Evolutionary conservation across 2,113 vertebrate genomes (phyloP).

Genomic region (Oxyura jamaicensis): DNA sequence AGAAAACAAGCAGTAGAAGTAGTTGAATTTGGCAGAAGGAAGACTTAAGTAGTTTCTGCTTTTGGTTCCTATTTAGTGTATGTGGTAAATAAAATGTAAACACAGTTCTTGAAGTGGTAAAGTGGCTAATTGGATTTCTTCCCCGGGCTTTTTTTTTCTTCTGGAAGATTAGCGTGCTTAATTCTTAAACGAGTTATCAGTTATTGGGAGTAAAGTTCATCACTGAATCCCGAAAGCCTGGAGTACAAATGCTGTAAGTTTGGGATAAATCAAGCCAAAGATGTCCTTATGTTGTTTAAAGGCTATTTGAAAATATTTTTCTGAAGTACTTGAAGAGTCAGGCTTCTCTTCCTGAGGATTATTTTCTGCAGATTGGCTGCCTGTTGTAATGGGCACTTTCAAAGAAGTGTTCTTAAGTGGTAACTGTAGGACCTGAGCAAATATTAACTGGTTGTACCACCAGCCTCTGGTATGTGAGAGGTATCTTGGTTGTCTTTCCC

Average conservation of each 20-base stretch:
- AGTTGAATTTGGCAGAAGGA: neutral
- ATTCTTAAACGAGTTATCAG: neutral
- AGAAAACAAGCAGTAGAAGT: neutral
- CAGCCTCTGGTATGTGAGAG: neutral
- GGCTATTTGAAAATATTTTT: neutral
- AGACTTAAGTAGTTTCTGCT: neutral
- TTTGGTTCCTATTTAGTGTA: neutral
- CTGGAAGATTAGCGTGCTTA: neutral
- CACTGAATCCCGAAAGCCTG: neutral
- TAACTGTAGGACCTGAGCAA: neutral
- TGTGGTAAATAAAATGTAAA: neutral
- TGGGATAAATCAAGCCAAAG: neutral
- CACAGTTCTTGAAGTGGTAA: neutral
- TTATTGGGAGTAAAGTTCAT: neutral
- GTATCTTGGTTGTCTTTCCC: neutral
- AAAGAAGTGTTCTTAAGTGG: neutral
- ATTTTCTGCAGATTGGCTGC: neutral
- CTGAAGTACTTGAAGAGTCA: neutral
- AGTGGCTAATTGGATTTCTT: neutral
- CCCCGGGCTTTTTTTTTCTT: rapidly evolving
- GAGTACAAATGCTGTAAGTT: neutral
- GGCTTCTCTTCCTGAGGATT: neutral
- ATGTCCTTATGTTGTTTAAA: neutral
- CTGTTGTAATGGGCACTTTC: neutral
- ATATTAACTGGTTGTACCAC: neutral